These are phyloP conservation scores for Pelecanus crispus DNA, from an alignment of 2,113 vertebrate species.

Conservation along the genomic window DNA sequence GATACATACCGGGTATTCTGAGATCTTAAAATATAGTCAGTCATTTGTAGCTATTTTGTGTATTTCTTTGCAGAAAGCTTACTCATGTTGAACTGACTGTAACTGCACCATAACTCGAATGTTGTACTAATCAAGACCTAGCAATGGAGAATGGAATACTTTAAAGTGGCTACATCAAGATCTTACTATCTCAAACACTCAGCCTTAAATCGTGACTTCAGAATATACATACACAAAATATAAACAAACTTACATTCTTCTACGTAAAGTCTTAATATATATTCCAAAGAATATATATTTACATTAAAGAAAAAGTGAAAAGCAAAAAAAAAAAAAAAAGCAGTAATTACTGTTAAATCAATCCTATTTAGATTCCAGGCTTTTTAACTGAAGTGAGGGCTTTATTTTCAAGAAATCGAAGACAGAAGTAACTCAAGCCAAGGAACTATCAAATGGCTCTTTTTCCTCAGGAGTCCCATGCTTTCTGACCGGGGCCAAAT, in stretches of 20 bases:
- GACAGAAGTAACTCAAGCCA: constrained; percentile 65
- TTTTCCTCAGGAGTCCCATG: constrained; percentile 69
- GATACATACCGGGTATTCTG: background rate
- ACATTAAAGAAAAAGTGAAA: background rate
- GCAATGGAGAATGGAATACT: background rate
- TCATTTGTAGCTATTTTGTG: background rate
- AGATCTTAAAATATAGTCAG: background rate
- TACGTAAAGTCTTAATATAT: background rate
- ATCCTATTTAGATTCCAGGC: background rate
- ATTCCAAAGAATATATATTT: background rate
- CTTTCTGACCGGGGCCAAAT: constrained; percentile 32
- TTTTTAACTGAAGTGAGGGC: background rate
- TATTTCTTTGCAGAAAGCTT: background rate
- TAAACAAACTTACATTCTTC: background rate
- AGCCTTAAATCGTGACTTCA: background rate
- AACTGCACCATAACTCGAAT: background rate
- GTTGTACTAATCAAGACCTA: background rate
- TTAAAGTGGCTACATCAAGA: background rate
- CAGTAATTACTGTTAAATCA: background rate
- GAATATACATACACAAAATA: background rate
- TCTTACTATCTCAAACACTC: background rate
- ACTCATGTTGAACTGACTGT: background rate
- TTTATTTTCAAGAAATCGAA: background rate
- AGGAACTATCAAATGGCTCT: constrained; percentile 73
- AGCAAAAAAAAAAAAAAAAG: background rate